These are phyloP conservation scores for Rhyzopertha dominica DNA, from an alignment of 1,140 invertebrate species.

Conservation along the genomic window DNA sequence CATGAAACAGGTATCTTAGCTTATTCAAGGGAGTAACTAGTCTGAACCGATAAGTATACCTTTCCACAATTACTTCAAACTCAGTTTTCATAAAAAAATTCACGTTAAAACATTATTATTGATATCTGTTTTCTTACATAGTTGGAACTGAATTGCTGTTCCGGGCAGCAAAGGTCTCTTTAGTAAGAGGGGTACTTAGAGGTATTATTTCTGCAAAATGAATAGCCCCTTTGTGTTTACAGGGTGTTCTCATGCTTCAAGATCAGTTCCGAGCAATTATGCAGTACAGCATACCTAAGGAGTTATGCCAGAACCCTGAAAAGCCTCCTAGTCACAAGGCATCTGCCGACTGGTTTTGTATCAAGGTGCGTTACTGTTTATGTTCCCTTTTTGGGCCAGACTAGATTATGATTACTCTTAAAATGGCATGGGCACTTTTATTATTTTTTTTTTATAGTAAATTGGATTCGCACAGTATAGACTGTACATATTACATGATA, in stretches of 20 bases:
- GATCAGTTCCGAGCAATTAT: slow-evolving; percentile 65
- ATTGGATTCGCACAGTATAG: too few relatives aligned
- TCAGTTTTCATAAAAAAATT: too few relatives aligned
- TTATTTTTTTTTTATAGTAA: too few relatives aligned
- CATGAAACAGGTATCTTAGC: slow-evolving; percentile 77
- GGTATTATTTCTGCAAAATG: not conserved
- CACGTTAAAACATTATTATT: slow-evolving; percentile 6
- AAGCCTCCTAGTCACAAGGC: slow-evolving; percentile 51
- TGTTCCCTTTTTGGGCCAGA: too few relatives aligned
- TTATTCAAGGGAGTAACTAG: slow-evolving; percentile 34
- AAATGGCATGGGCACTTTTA: too few relatives aligned
- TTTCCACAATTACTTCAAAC: too few relatives aligned
- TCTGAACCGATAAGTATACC: slow-evolving; percentile 31
- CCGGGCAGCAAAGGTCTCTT: slow-evolving; percentile 42
- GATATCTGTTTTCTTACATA: slow-evolving; percentile 4
- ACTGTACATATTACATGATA: too few relatives aligned
- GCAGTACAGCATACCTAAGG: slow-evolving; percentile 65
- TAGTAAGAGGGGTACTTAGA: slow-evolving; percentile 42
- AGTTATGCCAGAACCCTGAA: slow-evolving; percentile 47
- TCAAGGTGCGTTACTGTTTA: slow-evolving; percentile 53
- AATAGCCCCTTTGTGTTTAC: slow-evolving; percentile 41
- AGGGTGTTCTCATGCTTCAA: slow-evolving; percentile 65
- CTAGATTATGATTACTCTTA: too few relatives aligned
- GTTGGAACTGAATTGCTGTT: too few relatives aligned
- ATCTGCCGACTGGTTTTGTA: slow-evolving; percentile 62